Evolutionary conservation across 2,797 vertebrate species (phyloP), one percentile per base, ranked within the genome.

Genomic region (Sebastes alutus): DNA sequence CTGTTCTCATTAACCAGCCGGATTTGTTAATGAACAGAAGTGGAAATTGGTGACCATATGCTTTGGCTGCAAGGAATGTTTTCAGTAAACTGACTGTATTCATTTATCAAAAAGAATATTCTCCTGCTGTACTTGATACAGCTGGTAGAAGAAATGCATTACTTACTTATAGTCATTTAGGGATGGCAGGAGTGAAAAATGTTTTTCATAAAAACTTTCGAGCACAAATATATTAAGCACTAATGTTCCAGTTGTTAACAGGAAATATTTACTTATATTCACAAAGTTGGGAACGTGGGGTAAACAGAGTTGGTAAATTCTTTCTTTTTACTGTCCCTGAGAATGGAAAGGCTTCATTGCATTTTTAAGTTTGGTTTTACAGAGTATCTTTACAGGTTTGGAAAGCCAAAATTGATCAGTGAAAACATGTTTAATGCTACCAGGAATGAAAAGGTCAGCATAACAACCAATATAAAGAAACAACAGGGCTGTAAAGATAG

Each of bases 31-130:
- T 69, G 71, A 66, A 52, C 54, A 65, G 42, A 38, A 33, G 59
- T 69, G 59, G 20, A 71, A 60, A 60, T 46, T 55, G 59, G 29
- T 9, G 42, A 23, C 66, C 30, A 62, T 76, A 59, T 75, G 75
- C n/a, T 76, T 33, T 33, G n/a, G 25, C 29, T 75, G 66, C 61
- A 32, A 67, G 16, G 29, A 54, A 18, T 61, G 58, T 46, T 72
- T 60, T 80, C 22, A 23, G 38, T 65, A 33, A 30, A 80, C 12
- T 72, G 69, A 65, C 52, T 58, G 2, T n/a, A 32, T 80, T 77
- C 4, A 38, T 77, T 59, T 8, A 69, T 73, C 11, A 30, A 35
- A 73, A 75, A 29, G 11, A 11, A 32, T 30, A 67, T 35, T 22
- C 54, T 7, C n/a, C 23, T 42, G 42, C 38, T 71, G 18, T 33